Evolutionary conservation across 2,888 invertebrate genomes (phyloP).

Genomic region (Brachyptera risi): DNA sequence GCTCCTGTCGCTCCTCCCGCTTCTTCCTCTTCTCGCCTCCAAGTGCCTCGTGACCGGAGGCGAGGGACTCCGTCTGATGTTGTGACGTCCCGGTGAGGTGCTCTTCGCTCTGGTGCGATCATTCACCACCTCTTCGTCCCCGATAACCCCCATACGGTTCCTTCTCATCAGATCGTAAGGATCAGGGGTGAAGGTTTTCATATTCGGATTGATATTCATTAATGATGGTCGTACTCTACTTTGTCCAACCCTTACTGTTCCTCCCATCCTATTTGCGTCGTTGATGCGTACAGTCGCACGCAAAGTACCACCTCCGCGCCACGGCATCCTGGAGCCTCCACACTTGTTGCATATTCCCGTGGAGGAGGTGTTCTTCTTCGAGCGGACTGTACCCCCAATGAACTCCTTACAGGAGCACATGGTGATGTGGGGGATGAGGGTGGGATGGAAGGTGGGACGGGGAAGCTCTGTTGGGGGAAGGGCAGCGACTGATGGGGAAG

Average conservation of each 20-base stretch:
- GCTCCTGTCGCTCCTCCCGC: slow-evolving; percentile 47
- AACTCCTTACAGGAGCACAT: slow-evolving; percentile 72
- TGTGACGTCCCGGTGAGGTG: slow-evolving; percentile 41
- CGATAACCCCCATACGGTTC: slow-evolving; percentile 53
- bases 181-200: slow-evolving; percentile 47
- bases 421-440: slow-evolving; percentile 14
- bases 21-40: slow-evolving; percentile 50
- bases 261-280: slow-evolving; percentile 36
- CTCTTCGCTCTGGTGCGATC: slow-evolving; percentile 42
- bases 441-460: no score
- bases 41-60: slow-evolving; percentile 24
- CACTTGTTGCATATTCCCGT: slow-evolving; percentile 79
- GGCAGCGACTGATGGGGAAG: slow-evolving; percentile 46
- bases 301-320: slow-evolving; percentile 43
- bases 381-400: slow-evolving; percentile 67
- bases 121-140: not conserved
- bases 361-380: slow-evolving; percentile 54
- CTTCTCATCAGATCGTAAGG: slow-evolving; percentile 82
- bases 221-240: slow-evolving; percentile 15
- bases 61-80: slow-evolving; percentile 20
- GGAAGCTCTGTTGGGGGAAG: slow-evolving; percentile 49
- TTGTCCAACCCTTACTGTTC: slow-evolving; percentile 32
- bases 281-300: slow-evolving; percentile 23
- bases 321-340: slow-evolving; percentile 71
- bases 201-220: not conserved